Evolutionary conservation across 2,888 invertebrate species (phyloP), one percentile per base, ranked within the genome.

Genomic region (Lasioglossum villosulum): DNA sequence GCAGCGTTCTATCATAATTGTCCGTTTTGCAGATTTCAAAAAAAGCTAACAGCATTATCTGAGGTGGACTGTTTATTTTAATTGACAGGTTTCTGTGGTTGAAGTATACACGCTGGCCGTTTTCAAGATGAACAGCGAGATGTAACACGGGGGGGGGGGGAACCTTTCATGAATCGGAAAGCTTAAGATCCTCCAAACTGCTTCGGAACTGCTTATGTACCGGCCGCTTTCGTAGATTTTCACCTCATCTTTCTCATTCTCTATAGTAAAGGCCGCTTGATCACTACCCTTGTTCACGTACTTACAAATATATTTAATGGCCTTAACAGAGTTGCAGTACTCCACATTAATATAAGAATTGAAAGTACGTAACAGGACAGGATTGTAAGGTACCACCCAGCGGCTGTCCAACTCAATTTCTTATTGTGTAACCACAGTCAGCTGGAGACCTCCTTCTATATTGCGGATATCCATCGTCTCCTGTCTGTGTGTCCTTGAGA

Each of bases 271-370:
- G 37, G 42, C 68, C 5, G 75, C 75, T 45, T 52, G 48, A 19
- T 80, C 52, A 30, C 59, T 42, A 5, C 93, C 93, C 88, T 93
- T 93, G 71, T 91, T 91, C 2, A 94, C 86, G 82, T 93, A 94
- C 78, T 93, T 94, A 56, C 34, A 56, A n/a, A 45, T 56, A 59
- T 59, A 56, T 48, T 48, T 72, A 5, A 72, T 72, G 12, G 12
- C 91, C 84, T 95, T 95, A 0, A 95, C 94, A 0, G 95, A 95
- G 89, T 91, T 93, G 82, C 95, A 95, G 80, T 75, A 93, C 83
- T 95, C 95, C 19, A 95, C 94, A 87, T 95, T 95, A n/a, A 94
- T 93, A 84, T 95, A 94, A 1, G 93, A 92, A 37, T 92, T 75
- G 68, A 87, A 93, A n/a, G 76, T 88, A 73, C 84, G 84, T n/a